Conservation (phyloP, 2,888 invertebrate genomes). For the Celastrina argiolus region DNA sequence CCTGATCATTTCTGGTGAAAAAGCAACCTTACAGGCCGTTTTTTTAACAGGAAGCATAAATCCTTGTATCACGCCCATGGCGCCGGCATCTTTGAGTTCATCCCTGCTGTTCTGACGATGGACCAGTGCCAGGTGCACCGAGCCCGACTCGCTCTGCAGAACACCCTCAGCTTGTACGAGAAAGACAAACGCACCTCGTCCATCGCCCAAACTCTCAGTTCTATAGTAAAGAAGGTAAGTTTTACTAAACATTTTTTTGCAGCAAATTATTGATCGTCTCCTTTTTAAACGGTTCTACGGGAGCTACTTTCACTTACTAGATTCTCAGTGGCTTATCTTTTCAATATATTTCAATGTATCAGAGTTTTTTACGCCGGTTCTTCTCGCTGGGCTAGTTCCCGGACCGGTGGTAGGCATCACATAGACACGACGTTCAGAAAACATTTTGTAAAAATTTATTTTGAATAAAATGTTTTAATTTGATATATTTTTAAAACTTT, state of each 20-base stretch:
- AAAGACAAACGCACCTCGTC: slow-evolving; percentile 82
- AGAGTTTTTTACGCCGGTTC: no score
- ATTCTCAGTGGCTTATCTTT: no score
- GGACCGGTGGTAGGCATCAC: no score
- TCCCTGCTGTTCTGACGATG: slow-evolving; percentile 95
- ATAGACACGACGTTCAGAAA: no score
- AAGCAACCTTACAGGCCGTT: slow-evolving; percentile 56
- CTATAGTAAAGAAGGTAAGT: slow-evolving; percentile 80
- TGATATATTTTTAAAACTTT: no score
- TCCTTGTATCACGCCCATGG: slow-evolving; percentile 97
- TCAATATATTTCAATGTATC: no score
- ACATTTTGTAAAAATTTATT: no score
- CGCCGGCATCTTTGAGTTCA: slow-evolving; percentile 90
- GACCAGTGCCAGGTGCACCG: slow-evolving; percentile 86
- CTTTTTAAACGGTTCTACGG: no score
- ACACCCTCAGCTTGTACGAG: slow-evolving; percentile 87
- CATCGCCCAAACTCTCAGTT: slow-evolving; percentile 88
- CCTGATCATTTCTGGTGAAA: no score
- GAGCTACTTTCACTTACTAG: no score
- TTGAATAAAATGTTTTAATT: no score
- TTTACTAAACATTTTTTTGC: not conserved
- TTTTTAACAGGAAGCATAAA: slow-evolving; percentile 79
- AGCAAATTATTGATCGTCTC: not conserved
- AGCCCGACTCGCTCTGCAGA: slow-evolving; percentile 82
- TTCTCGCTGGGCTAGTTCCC: no score